phyloP scores from a whole-genome alignment of 1,140 invertebrate species.

The Drosophila dunni region DNA sequence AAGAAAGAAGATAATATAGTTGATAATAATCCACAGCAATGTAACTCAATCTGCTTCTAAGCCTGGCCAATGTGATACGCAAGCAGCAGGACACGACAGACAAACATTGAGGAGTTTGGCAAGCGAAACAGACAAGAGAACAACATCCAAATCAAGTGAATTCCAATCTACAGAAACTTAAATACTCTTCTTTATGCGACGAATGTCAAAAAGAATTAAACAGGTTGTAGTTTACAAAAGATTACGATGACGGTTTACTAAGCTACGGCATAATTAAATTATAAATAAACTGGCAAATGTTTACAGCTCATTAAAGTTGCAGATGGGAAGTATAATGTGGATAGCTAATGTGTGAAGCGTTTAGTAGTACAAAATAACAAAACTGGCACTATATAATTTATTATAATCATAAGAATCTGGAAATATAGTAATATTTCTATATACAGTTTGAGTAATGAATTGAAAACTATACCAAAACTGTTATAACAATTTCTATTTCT shows the following conservation, averaged over 20 bases:
- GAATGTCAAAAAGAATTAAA: conserved; percentile 2
- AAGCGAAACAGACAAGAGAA: not conserved
- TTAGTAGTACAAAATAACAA: too few relatives aligned
- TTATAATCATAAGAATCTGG: too few relatives aligned
- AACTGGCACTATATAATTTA: too few relatives aligned
- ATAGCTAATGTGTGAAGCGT: not conserved
- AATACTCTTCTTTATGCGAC: conserved; percentile 22
- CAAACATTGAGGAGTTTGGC: conserved; percentile 13
- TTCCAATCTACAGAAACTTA: conserved; percentile 9
- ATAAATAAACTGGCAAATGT: conserved; percentile 4
- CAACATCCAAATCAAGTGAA: not conserved
- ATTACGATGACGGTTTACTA: not conserved
- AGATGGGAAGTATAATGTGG: not conserved
- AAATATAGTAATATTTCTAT: too few relatives aligned
- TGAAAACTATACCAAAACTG: too few relatives aligned
- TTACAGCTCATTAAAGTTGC: not conserved
- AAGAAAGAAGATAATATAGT: conserved; percentile 69
- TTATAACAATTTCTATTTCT: too few relatives aligned
- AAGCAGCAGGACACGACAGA: conserved; percentile 43
- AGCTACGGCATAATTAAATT: not conserved
- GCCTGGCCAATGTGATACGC: conserved; percentile 65
- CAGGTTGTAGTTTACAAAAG: conserved; percentile 1
- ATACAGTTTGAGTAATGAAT: too few relatives aligned
- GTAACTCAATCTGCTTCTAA: conserved; percentile 82
- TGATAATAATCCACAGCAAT: conserved; percentile 83